These are phyloP conservation scores for Cololabis saira DNA, from an alignment of 2,113 vertebrate genomes.

Conservation along the genomic window DNA sequence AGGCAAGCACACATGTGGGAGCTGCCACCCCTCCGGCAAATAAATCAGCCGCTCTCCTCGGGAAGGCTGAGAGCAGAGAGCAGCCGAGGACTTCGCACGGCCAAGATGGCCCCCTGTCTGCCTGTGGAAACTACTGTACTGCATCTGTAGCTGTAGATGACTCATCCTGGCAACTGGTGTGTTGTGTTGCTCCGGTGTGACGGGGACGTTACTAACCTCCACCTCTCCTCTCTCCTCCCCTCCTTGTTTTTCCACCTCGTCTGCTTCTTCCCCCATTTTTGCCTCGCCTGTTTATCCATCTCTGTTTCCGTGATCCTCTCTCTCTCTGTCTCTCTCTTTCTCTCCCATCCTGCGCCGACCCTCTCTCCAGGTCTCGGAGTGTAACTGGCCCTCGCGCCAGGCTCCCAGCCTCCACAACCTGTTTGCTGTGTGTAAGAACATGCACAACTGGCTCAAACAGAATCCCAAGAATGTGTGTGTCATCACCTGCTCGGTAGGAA, in stretches of 20 bases:
- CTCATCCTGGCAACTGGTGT: conserved; percentile 45
- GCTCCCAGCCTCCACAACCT: conserved; percentile 97
- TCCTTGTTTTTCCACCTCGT: neutral
- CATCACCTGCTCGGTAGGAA: conserved; percentile 98
- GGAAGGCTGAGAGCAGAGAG: conserved; percentile 19
- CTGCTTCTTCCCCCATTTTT: neutral
- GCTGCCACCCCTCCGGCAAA: conserved; percentile 21
- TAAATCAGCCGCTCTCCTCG: neutral
- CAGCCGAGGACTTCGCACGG: conserved; percentile 18
- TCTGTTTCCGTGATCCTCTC: neutral
- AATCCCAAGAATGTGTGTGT: conserved; percentile 99
- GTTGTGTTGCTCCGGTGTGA: conserved; percentile 35
- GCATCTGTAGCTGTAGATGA: conserved; percentile 45
- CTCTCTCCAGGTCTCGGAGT: conserved; percentile 91
- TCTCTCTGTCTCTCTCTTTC: too few relatives aligned
- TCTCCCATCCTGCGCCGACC: neutral
- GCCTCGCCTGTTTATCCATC: neutral
- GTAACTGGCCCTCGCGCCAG: conserved; percentile 94
- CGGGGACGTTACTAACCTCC: conserved; percentile 30
- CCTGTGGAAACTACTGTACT: conserved; percentile 26
- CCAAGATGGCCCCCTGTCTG: conserved; percentile 46
- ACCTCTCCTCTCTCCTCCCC: conserved; percentile 14
- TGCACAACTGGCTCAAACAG: conserved; percentile 99
- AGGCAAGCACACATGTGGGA: neutral
- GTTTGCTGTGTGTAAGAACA: conserved; percentile 98